These are phyloP conservation scores for Cephus cinctus DNA, from an alignment of 1,140 invertebrate genomes.

Conservation along the genomic window DNA sequence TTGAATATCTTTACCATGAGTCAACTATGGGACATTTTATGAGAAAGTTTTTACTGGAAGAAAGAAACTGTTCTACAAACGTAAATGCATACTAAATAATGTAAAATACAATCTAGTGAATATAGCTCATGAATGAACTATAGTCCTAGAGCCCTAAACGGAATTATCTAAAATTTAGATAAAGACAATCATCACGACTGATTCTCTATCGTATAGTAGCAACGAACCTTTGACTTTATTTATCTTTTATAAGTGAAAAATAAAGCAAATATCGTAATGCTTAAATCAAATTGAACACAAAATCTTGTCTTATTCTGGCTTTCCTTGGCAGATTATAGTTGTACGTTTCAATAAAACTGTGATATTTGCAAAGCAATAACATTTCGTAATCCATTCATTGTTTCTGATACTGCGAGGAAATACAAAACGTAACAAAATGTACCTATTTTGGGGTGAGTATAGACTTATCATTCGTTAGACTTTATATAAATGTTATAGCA, in stretches of 20 bases:
- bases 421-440: not conserved
- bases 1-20: too few relatives aligned
- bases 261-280: not conserved
- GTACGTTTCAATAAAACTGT: not conserved
- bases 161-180: not conserved
- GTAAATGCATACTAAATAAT: not conserved
- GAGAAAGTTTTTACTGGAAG: not conserved
- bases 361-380: not conserved
- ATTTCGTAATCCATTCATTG: not conserved
- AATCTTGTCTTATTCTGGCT: not conserved
- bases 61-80: not conserved
- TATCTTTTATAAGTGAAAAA: slow-evolving; percentile 1
- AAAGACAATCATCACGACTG: not conserved
- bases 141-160: not conserved
- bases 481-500: too few relatives aligned
- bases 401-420: not conserved
- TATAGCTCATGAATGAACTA: not conserved
- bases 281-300: not conserved
- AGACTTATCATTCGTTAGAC: too few relatives aligned
- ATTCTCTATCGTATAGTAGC: not conserved
- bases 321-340: not conserved
- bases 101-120: not conserved
- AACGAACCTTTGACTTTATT: not conserved
- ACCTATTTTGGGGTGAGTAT: slow-evolving; percentile 4
- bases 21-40: too few relatives aligned